Evolutionary conservation across 2,888 invertebrate genomes (phyloP), one percentile per base, ranked within the genome.

Genomic region (Bimastos eiseni): DNA sequence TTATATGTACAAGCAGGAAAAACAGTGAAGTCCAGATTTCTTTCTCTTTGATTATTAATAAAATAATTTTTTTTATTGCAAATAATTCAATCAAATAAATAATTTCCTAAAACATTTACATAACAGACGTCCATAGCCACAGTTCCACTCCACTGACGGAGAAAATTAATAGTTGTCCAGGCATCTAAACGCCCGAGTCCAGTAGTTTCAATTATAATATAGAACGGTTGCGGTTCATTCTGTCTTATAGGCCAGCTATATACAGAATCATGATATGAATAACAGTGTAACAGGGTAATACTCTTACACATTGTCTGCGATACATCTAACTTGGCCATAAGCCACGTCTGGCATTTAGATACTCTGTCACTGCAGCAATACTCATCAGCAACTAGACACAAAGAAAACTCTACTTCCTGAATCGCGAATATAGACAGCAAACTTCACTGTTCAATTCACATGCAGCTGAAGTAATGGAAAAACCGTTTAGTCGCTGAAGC

Each of bases 31-130:
- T n/a, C 49, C 70, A 70, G 70, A 70, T 70, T 70, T 70, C 70
- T 70, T 70, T n/a, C 70, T 70, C n/a, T 70, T 70, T 70, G 70
- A n/a, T 70, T 70, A 70, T 70, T 70, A 70, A 70, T 70, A 70
- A 70, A 70, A 70, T 70, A 70, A n/a, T 70, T 11, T 30, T n/a
- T n/a, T n/a, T 17, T 70, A 70, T 70, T n/a, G 70, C n/a, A 70
- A n/a, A n/a, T n/a, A n/a, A 70, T 70, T 70, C 70, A 70, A 70
- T 70, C 70, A 70, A 70, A 70, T 70, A 70, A 70, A 70, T 70
- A 70, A 70, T 70, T 70, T 70, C 70, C 70, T 70, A 70, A 70
- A 70, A 17, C n/a, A 70, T 70, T 70, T 70, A 70, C 70, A 70
- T 70, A 70, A n/a, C 70, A 5, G n/a, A 70, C 13, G n/a, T n/a